A percentile compares a stretch with the other conserved stretches of the same genome.
These are phyloP conservation scores for Dissostichus mawsoni DNA, from an alignment of 2,113 vertebrate species.

Conservation along the genomic window DNA sequence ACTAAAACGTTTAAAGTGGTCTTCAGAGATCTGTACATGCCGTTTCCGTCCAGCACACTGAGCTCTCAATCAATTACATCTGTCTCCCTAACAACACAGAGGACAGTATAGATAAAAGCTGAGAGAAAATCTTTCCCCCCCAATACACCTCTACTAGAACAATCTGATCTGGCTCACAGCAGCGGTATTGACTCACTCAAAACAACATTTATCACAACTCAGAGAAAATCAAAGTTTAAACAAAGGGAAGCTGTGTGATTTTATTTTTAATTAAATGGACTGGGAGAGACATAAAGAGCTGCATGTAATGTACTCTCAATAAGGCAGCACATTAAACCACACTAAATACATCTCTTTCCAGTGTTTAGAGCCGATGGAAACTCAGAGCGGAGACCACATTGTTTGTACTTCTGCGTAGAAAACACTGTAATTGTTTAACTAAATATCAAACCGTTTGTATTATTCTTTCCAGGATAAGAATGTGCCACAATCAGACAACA, in stretches of 20 bases:
- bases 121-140: conserved; percentile 32
- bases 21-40: conserved; percentile 8
- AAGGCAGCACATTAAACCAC: conserved; percentile 2
- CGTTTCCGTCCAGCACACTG: conserved; percentile 21
- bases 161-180: conserved; percentile 32
- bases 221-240: conserved; percentile 31
- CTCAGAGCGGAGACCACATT: background rate
- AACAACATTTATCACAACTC: conserved; percentile 63
- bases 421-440: background rate
- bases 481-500: background rate
- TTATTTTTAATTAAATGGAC: conserved; percentile 54
- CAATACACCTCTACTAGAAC: conserved; percentile 40
- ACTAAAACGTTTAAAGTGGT: conserved; percentile 14
- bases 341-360: conserved; percentile 12
- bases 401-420: background rate
- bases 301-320: conserved; percentile 22
- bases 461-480: background rate
- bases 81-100: conserved; percentile 46
- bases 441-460: background rate
- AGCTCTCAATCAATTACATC: conserved; percentile 64
- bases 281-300: conserved; percentile 27
- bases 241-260: conserved; percentile 37
- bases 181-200: conserved; percentile 41
- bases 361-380: background rate
- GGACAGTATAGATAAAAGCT: conserved; percentile 38